Evolutionary conservation across 2,888 invertebrate genomes (phyloP).

Genomic region (Tryphoninae sp.): DNA sequence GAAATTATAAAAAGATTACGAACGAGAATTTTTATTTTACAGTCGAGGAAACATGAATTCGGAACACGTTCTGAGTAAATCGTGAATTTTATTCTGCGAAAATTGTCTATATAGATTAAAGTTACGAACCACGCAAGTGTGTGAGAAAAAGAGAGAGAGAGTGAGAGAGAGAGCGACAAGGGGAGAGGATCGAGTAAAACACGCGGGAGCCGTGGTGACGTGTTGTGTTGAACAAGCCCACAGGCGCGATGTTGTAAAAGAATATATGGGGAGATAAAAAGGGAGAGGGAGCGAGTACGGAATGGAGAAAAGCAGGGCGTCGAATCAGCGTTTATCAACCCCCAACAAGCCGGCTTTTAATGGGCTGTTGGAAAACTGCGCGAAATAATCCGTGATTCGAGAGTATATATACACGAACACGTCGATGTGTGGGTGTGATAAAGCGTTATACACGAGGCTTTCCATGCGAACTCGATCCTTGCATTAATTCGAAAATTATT

Average conservation of each 20-base stretch:
- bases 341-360: conserved; percentile 77
- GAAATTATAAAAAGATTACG: too few species aligned
- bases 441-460: conserved; percentile 46
- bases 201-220: background rate
- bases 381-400: conserved; percentile 74
- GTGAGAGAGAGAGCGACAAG: too few species aligned
- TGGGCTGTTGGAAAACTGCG: conserved; percentile 78
- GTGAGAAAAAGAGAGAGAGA: too few species aligned
- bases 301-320: conserved; percentile 55
- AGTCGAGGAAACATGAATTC: background rate
- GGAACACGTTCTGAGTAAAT: background rate
- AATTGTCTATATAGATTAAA: background rate
- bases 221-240: background rate
- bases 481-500: too few species aligned
- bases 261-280: background rate
- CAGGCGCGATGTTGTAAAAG: background rate
- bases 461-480: background rate
- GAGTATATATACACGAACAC: background rate
- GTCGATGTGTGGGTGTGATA: conserved; percentile 31
- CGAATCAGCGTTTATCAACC: conserved; percentile 78
- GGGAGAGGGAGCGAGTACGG: background rate
- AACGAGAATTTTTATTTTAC: too few species aligned
- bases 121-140: background rate
- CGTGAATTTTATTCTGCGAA: background rate
- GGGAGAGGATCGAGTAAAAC: background rate